Conservation (phyloP, 2,888 invertebrate species). For the Pelosia muscerda region DNA sequence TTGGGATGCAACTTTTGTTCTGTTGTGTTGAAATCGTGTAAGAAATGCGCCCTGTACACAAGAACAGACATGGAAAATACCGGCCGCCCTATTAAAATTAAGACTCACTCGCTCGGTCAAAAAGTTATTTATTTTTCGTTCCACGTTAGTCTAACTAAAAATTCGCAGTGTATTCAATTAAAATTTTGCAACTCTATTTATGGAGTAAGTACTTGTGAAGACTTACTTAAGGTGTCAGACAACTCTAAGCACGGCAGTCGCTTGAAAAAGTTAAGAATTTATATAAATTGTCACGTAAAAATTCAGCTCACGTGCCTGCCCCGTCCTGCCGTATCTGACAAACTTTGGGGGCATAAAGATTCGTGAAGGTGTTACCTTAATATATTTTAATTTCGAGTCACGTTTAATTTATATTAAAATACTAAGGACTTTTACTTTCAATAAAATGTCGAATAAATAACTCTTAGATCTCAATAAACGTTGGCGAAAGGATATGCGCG, state of each 20-base stretch:
- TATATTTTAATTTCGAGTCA: conserved; percentile 28
- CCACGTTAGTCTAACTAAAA: conserved; percentile 11
- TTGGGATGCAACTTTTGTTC: too few species aligned
- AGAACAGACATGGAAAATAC: too few species aligned
- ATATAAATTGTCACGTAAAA: conserved; percentile 25
- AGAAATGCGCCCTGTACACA: too few species aligned
- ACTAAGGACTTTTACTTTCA: conserved; percentile 8
- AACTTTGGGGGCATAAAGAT: conserved; percentile 37
- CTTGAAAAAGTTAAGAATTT: conserved; percentile 29
- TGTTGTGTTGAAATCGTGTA: too few species aligned
- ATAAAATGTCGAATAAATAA: conserved; percentile 13
- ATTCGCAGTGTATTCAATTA: conserved; percentile 7
- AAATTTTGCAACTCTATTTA: conserved; percentile 14
- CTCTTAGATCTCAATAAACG: conserved; percentile 18
- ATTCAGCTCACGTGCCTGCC: conserved; percentile 49
- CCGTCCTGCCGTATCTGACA: conserved; percentile 43
- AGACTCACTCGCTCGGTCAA: too few species aligned
- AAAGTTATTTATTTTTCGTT: not conserved
- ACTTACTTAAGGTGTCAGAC: conserved; percentile 30
- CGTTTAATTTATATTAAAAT: conserved; percentile 39
- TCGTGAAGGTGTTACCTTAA: conserved; percentile 31
- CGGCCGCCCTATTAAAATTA: too few species aligned
- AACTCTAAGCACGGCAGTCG: conserved; percentile 22
- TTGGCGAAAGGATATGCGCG: conserved; percentile 25
- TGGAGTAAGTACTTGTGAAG: conserved; percentile 15